phyloP scores from a whole-genome alignment of 2,888 invertebrate genomes.

The Thereva unica region DNA sequence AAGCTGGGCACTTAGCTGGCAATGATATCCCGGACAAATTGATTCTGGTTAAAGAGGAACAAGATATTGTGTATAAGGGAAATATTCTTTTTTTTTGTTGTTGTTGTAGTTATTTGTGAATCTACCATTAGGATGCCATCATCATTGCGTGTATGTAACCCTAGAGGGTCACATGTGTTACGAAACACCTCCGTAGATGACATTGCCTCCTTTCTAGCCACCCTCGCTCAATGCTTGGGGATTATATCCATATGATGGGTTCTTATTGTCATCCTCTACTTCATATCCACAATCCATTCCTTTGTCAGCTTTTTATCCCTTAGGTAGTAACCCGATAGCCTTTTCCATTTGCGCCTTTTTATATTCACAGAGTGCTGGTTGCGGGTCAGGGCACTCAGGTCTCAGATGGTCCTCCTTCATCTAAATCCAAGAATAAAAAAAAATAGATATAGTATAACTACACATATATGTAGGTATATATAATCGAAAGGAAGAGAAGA shows the following conservation, averaged over 20 bases:
- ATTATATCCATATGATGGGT: conserved; percentile 18
- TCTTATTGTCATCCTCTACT: conserved; percentile 33
- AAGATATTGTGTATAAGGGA: too few relatives aligned
- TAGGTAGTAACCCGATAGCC: conserved; percentile 33
- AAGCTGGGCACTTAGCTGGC: conserved; percentile 24
- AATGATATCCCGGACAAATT: conserved; percentile 26
- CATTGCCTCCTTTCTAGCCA: not conserved
- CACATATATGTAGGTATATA: too few relatives aligned
- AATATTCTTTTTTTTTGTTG: too few relatives aligned
- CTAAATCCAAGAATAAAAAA: too few relatives aligned
- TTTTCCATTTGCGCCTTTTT: conserved; percentile 27
- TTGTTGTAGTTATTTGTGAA: not conserved
- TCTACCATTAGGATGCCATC: not conserved
- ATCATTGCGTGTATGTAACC: conserved; percentile 4
- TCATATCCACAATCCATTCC: conserved; percentile 33
- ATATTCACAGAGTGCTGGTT: conserved; percentile 10
- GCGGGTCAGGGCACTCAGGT: conserved; percentile 31
- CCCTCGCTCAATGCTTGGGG: conserved; percentile 7
- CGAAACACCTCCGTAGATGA: conserved; percentile 26
- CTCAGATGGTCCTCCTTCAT: conserved; percentile 14
- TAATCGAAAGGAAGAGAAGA: too few relatives aligned
- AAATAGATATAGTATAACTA: too few relatives aligned
- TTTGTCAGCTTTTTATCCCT: conserved; percentile 35
- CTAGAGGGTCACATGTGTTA: conserved; percentile 32
- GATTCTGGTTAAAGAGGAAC: not conserved